Evolutionary conservation across 2,797 vertebrate genomes (phyloP).

Genomic region (Anguilla pacifica): DNA sequence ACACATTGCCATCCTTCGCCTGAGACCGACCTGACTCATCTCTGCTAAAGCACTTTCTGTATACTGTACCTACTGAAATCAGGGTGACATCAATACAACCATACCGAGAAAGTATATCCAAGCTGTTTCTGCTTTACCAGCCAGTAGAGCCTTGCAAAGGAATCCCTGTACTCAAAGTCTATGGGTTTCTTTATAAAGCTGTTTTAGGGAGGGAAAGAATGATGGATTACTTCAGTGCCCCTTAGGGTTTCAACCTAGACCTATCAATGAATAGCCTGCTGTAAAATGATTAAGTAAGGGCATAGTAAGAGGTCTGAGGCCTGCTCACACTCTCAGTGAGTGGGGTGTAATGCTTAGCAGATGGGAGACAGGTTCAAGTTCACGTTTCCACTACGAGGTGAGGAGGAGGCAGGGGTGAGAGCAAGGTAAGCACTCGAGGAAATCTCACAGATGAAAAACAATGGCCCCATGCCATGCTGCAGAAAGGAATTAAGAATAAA

Average conservation of each 20-base stretch:
- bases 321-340: background rate
- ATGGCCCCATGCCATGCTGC: background rate
- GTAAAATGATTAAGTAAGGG: background rate
- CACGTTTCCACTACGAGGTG: background rate
- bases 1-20: background rate
- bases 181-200: background rate
- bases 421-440: background rate
- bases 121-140: background rate
- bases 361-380: background rate
- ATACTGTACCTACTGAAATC: background rate
- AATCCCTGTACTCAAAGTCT: background rate
- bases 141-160: background rate
- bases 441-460: background rate
- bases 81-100: background rate
- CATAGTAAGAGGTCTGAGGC: background rate
- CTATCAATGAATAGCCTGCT: background rate
- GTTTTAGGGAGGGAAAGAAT: background rate
- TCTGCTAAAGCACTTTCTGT: background rate
- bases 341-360: background rate
- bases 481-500: background rate
- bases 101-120: background rate
- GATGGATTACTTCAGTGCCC: background rate
- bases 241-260: background rate
- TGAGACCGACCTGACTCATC: background rate
- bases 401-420: constrained; percentile 3